Evolutionary conservation across 2,888 invertebrate genomes (phyloP).

Genomic region (Macaria liturata): DNA sequence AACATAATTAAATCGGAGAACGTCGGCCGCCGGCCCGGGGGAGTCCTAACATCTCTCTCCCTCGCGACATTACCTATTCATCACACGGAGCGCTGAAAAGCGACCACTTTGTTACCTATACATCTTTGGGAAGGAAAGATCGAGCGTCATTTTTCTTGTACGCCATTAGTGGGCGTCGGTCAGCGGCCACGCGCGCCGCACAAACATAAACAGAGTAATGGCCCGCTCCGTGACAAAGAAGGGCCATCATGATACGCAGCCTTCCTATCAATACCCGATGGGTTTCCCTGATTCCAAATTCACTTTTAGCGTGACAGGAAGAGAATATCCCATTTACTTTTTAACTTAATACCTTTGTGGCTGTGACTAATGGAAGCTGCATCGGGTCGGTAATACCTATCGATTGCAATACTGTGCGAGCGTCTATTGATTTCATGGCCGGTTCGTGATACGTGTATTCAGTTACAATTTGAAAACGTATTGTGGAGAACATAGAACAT

Average conservation of each 20-base stretch:
- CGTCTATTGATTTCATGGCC: too few relatives aligned
- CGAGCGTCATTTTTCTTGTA: slow-evolving; percentile 65
- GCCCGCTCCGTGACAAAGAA: slow-evolving; percentile 66
- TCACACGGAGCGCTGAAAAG: slow-evolving; percentile 62
- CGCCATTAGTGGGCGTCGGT: slow-evolving; percentile 65
- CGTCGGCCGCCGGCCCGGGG: slow-evolving; percentile 44
- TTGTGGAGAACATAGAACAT: neutral
- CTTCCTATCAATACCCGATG: slow-evolving; percentile 55
- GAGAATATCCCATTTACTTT: too few relatives aligned
- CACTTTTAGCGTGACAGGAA: slow-evolving; percentile 10
- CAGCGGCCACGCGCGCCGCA: slow-evolving; percentile 56
- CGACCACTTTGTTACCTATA: slow-evolving; percentile 58
- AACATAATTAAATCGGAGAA: slow-evolving; percentile 54
- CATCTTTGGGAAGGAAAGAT: slow-evolving; percentile 52
- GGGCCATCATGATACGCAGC: slow-evolving; percentile 55
- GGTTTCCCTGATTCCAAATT: slow-evolving; percentile 34
- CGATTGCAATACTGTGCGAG: too few relatives aligned
- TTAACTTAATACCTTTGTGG: too few relatives aligned
- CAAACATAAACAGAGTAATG: slow-evolving; percentile 73
- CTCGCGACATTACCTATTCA: slow-evolving; percentile 64
- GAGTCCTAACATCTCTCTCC: slow-evolving; percentile 50
- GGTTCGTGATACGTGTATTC: too few relatives aligned
- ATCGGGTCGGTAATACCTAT: too few relatives aligned
- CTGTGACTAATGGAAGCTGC: too few relatives aligned
- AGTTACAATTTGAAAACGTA: too few relatives aligned